Conservation (phyloP, 2,113 vertebrate species). For the Dendropsophus ebraccatus region DNA sequence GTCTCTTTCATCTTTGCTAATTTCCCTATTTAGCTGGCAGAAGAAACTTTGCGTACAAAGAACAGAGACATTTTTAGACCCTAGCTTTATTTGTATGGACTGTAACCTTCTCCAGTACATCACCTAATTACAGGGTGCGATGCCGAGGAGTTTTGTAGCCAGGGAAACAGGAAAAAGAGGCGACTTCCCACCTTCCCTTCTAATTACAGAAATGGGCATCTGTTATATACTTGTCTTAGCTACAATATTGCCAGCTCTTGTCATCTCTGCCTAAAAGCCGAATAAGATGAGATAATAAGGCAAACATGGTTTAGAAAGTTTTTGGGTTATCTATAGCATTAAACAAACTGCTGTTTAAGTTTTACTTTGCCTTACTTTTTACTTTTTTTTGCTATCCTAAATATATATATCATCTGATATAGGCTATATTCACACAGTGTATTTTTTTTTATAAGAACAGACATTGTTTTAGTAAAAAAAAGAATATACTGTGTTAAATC, state of each 20-base stretch:
- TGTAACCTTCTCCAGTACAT: constrained; percentile 24
- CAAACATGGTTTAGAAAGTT: neutral
- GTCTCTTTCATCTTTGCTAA: no score
- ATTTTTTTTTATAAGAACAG: no score
- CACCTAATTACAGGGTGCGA: constrained; percentile 50
- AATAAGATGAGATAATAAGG: neutral
- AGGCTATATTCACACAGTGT: no score
- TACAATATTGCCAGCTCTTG: neutral
- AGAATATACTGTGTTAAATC: no score
- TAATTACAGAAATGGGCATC: constrained; percentile 1
- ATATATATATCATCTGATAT: no score
- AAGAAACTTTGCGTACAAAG: neutral
- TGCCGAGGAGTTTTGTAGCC: constrained; percentile 8
- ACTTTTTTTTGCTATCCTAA: no score
- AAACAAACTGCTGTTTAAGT: no score
- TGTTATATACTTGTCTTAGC: neutral
- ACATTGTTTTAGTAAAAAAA: no score
- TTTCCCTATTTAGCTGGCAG: no score
- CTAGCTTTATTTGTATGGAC: constrained; percentile 32
- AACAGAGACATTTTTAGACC: neutral
- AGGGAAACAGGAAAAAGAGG: constrained; percentile 35
- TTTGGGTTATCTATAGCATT: neutral
- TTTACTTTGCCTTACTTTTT: no score
- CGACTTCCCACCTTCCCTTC: constrained; percentile 38
- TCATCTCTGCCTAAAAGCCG: neutral